These are phyloP conservation scores for Bombylius discolor DNA, from an alignment of 2,888 invertebrate genomes.

Conservation along the genomic window DNA sequence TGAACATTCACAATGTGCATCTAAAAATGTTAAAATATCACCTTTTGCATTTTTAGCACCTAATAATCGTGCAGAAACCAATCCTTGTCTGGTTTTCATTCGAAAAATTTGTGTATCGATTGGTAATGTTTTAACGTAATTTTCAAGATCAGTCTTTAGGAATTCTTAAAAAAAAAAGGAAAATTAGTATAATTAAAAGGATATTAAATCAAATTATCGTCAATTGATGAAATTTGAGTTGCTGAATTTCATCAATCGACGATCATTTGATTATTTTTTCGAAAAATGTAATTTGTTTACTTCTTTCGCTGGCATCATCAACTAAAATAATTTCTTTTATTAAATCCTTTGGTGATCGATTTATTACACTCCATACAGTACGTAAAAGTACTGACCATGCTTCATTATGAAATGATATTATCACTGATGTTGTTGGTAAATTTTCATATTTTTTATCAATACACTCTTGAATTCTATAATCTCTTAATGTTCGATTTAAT, in stretches of 20 bases:
- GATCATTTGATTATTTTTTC: not conserved
- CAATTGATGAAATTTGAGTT: no score
- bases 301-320: conserved; percentile 78
- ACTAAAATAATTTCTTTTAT: conserved; percentile 76
- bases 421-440: conserved; percentile 76
- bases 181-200: not conserved
- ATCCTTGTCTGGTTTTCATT: conserved; percentile 53
- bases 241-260: no score
- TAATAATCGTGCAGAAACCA: conserved; percentile 68
- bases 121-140: conserved; percentile 48
- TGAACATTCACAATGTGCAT: conserved; percentile 94
- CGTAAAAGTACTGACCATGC: conserved; percentile 95
- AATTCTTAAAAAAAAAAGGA: conserved; percentile 39
- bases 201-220: not conserved
- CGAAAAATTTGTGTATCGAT: conserved; percentile 54
- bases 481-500: conserved; percentile 69
- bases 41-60: conserved; percentile 62
- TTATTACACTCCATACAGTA: conserved; percentile 87
- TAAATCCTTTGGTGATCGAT: conserved; percentile 65
- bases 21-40: conserved; percentile 79
- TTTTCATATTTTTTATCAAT: conserved; percentile 42
- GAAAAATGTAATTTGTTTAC: conserved; percentile 35
- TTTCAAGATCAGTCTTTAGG: conserved; percentile 49
- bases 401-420: conserved; percentile 98
- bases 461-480: conserved; percentile 65